Evolutionary conservation across 2,797 vertebrate species (phyloP).

Genomic region (Lutjanus argentimaculatus): DNA sequence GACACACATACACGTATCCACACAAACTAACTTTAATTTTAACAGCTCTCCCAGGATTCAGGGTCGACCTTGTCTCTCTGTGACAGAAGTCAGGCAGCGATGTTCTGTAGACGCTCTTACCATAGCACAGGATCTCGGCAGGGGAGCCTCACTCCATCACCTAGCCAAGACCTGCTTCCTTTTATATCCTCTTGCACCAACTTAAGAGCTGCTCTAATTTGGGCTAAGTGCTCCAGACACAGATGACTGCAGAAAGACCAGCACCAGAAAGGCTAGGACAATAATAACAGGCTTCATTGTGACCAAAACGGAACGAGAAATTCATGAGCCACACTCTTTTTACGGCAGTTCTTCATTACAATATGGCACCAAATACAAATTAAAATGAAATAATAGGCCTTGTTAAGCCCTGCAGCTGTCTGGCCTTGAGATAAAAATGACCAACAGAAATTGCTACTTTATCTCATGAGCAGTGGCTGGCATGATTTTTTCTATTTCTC

Average conservation of each 20-base stretch:
- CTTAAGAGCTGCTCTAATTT: constrained; percentile 72
- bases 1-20: constrained; percentile 18
- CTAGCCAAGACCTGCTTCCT: constrained; percentile 72
- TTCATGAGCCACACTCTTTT: constrained; percentile 52
- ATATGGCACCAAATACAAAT: constrained; percentile 64
- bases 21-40: constrained; percentile 56
- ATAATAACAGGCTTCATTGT: constrained; percentile 66
- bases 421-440: constrained; percentile 62
- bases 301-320: constrained; percentile 50
- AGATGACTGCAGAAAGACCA: constrained; percentile 54
- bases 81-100: constrained; percentile 45
- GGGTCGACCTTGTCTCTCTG: constrained; percentile 38
- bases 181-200: constrained; percentile 74
- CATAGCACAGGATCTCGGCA: constrained; percentile 46
- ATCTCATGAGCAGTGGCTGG: constrained; percentile 28
- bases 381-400: constrained; percentile 64
- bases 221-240: constrained; percentile 63
- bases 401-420: constrained; percentile 52
- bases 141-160: constrained; percentile 60
- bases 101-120: constrained; percentile 38
- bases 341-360: constrained; percentile 55
- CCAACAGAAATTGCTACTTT: constrained; percentile 46
- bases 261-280: constrained; percentile 43
- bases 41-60: constrained; percentile 53
- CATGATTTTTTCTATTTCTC: constrained; percentile 30